phyloP scores from a whole-genome alignment of 2,888 invertebrate species.

The Bursaphelenchus okinawaensis region DNA sequence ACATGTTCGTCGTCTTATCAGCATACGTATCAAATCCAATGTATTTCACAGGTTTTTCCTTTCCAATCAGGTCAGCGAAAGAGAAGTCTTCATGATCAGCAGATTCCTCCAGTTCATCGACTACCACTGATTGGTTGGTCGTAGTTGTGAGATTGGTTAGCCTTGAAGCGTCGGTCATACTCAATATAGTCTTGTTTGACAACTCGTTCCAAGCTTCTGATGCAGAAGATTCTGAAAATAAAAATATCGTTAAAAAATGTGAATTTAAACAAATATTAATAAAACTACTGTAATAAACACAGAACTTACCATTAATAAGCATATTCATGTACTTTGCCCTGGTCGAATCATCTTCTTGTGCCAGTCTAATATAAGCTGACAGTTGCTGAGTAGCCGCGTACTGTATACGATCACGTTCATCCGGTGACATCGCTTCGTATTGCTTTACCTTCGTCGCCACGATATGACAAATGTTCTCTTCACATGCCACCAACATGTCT shows the following conservation, averaged over 20 bases:
- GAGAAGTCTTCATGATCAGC: background rate
- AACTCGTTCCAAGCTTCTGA: background rate
- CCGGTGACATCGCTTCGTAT: too few species aligned
- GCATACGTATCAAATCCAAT: background rate
- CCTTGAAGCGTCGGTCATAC: background rate
- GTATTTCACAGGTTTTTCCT: background rate
- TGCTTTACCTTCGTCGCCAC: background rate
- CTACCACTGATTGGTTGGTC: background rate
- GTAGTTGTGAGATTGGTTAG: background rate
- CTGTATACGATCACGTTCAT: too few species aligned
- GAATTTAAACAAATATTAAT: too few species aligned
- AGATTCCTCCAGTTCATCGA: background rate
- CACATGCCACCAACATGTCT: background rate
- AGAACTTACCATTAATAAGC: too few species aligned
- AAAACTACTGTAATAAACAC: too few species aligned
- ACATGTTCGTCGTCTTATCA: too few species aligned
- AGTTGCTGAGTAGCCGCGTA: too few species aligned
- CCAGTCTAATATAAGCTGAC: too few species aligned
- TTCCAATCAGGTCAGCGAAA: background rate
- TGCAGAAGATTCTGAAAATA: background rate
- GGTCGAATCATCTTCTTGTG: too few species aligned
- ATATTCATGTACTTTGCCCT: too few species aligned
- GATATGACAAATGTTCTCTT: background rate
- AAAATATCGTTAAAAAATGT: too few species aligned
- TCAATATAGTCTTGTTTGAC: background rate